Conservation (phyloP, 2,113 vertebrate genomes). For the Crotalus horridus region DNA sequence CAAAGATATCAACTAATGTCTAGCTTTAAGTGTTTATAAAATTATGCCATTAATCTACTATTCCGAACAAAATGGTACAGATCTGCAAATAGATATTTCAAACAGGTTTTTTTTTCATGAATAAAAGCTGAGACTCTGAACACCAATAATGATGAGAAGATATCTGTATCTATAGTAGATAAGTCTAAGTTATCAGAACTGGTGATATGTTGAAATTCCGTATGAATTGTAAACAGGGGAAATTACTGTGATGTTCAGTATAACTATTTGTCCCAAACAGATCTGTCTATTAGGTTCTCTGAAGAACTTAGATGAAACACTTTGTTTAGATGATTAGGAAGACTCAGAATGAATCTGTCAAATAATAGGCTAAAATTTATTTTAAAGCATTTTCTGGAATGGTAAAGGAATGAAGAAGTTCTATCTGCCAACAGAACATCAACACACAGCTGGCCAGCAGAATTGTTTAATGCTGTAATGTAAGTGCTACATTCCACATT, state of each 20-base stretch:
- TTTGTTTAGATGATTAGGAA: neutral
- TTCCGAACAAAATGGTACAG: neutral
- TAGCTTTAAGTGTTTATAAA: neutral
- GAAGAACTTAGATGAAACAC: neutral
- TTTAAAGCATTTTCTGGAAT: neutral
- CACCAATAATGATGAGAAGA: neutral
- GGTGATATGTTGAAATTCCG: neutral
- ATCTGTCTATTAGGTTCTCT: neutral
- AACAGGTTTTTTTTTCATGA: neutral
- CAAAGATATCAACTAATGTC: neutral
- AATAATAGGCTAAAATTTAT: neutral
- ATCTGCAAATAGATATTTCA: neutral
- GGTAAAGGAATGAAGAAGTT: neutral
- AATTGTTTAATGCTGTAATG: neutral
- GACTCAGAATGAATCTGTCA: neutral
- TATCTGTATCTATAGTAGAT: neutral
- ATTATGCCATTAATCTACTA: neutral
- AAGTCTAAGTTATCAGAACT: neutral
- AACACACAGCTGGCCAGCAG: neutral
- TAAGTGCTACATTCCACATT: neutral
- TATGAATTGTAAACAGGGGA: neutral
- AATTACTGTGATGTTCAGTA: neutral
- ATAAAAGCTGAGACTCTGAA: neutral
- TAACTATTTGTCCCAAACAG: neutral
- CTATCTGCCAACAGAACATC: neutral